Evolutionary conservation across 2,797 vertebrate genomes (phyloP), one percentile per base, ranked within the genome.

Genomic region (Brachymystax lenok): DNA sequence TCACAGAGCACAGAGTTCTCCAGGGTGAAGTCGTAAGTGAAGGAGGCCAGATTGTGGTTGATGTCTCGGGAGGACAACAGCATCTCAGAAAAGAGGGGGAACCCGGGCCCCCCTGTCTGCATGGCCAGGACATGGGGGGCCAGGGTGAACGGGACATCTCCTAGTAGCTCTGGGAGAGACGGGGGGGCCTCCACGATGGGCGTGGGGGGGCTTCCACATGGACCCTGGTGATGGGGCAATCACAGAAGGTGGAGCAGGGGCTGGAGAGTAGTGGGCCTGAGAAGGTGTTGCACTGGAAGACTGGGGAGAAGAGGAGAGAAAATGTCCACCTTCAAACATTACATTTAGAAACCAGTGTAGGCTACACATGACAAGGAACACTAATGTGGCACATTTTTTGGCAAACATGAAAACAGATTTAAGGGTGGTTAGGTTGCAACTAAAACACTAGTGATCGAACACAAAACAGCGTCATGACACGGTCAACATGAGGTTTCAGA

Each of bases 21-120:
- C 82, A 99, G 92, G 16, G 95, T 97, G 84, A 99, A 99, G 91
- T 99, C 98, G 17, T 99, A 99, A 88, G 96, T 94, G 89, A 98
- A 99, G 76, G 89, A 94, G 71, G 95, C 91, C 85, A 99, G 89
- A 84, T 95, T 96, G 79, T 97, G 96, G 69, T 90, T 93, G 67
- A 95, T 86, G 85, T 98, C 92, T 4, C 84, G 92, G 78, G 93
- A 92, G 78, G 94, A 88, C 76, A 97, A 91, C 76, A 95, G 85
- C 28, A 93, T 90, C 74, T 97, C 95, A 0, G 97, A 95, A 56
- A 96, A 84, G 3, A 93, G 90, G 7, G 86, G 77, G 71, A 81
- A 86, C 74, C 89, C 88, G 6, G 86, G 77, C 71, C 81, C 85
- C 74, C 89, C 88, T 8, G 92, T 83, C 90, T 98, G 98, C 77